Base-by-base conservation (phyloP, 2,888 invertebrate species). In the Sipha maydis region DNA sequence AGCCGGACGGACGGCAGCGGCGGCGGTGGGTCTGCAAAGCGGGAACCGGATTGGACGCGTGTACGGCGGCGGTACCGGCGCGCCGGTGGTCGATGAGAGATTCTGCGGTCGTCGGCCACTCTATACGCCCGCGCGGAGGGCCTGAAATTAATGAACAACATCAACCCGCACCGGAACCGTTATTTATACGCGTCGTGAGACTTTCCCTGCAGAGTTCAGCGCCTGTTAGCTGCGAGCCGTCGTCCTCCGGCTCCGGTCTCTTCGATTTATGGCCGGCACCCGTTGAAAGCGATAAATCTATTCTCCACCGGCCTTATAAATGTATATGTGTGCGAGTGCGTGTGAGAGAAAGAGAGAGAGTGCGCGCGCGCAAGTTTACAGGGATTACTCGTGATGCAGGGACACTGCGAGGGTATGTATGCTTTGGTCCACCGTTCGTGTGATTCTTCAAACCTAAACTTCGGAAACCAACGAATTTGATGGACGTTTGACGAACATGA, bases 171-270 rank as follows among this genome's bases (percentile, higher is more conserved):
- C 78, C 78, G 80, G 88, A 75, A 67, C 88, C 75, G 88, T 88
- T 88, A 88, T 88, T 88, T 88, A 88, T 88, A 88, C 88, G 88
- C 75, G 88, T 82, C 88, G 41, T 17, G 88, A 88, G 88, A 88
- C 88, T 82, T 67, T 82, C 73, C 88, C 61, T n/a, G 28, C 76
- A 76, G 69, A 86, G 79, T 86, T 86, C 79, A 80, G 38, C 86
- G 86, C 73, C 73, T 80, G 21, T 77, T 69, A 11, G 11, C 69
- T 1, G 8, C 14, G 28, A n/a, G n/a, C 11, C 48, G 48, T 48
- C 48, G 11, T 48, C 48, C 11, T 11, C 11, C 28, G 0, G 80
- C 71, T 28, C 9, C 54, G 25, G 77, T 28, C 38, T 21, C 19
- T 34, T 41, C 80, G 88, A 88, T 88, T 88, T 88, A 88, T 88